phyloP scores from a whole-genome alignment of 2,113 vertebrate genomes.

The Blennius ocellaris region DNA sequence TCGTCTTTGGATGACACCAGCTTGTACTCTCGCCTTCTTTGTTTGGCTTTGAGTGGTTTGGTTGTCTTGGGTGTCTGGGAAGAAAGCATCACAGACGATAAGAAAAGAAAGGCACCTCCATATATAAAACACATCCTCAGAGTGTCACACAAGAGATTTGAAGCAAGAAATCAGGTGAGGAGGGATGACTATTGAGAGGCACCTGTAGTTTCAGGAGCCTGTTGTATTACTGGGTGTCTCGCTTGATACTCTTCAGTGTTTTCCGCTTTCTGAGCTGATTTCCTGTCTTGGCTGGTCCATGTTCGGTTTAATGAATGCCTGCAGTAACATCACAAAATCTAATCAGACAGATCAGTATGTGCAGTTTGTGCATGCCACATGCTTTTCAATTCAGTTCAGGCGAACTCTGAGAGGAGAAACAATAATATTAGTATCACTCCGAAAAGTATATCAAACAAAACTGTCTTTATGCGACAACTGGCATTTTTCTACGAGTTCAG shows the following conservation, averaged over 20 bases:
- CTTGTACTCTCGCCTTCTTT: constrained; percentile 80
- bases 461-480: neutral
- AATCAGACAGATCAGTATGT: neutral
- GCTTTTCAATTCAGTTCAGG: too few relatives aligned
- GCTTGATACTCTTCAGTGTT: neutral
- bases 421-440: neutral
- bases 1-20: constrained; percentile 81
- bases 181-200: constrained; percentile 19
- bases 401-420: too few relatives aligned
- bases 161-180: neutral
- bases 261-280: constrained; percentile 34
- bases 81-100: neutral
- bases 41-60: constrained; percentile 36
- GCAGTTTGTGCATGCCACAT: too few relatives aligned
- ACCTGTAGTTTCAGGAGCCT: constrained; percentile 47
- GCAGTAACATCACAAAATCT: neutral
- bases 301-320: constrained; percentile 81
- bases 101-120: neutral
- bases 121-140: neutral
- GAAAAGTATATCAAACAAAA: neutral
- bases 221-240: constrained; percentile 2
- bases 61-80: constrained; percentile 41
- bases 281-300: constrained; percentile 81
- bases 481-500: neutral
- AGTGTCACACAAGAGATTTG: neutral